Base-by-base conservation (phyloP, 2,797 vertebrate species). In the Centroberyx gerrardi region DNA sequence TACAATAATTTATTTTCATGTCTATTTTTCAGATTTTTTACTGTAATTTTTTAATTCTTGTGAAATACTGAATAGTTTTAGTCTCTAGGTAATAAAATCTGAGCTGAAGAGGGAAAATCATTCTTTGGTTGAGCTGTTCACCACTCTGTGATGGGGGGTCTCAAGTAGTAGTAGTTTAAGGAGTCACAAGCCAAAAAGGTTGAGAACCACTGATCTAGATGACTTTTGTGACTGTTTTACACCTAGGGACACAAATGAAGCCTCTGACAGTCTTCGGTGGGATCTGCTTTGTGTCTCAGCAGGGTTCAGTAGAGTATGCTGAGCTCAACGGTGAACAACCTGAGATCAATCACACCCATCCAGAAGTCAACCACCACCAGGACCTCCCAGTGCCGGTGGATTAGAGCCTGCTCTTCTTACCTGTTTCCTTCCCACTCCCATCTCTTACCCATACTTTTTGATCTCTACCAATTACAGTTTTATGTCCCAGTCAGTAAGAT, bases 261-360 rank as follows among this genome's bases (percentile, higher is more conserved):
- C 2, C 8, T 12, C 10, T 52, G 40, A 44, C 22, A 2, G 40
- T 71, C 54, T 76, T 68, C 53, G 27, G 42, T 54, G 4, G 42
- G 31, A 33, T 71, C 27, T 78, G 46, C 29, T 74, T 15, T 86
- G 61, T 90, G 60, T 90, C 64, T 84, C 59, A 55, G 63, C 88
- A 94, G 93, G 93, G 84, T 8, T 93, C 93, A 27, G 83, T 93
- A 5, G 90, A 94, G 82, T 94, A 95, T 1, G 89, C 90, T 48
- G 90, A 93, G 49, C 88, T 94, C 55, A 92, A 87, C 62, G 48
- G 77, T 5, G 90, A 93, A 29, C 86, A 85, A 22, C 81, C 81
- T 15, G 76, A 85, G 56, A 58, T 62, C 3, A 46, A 22, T 63
- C 75, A 71, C 46, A 36, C 31, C 60, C 28, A 8, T 58, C 64